Percentiles rank a stretch among this genome's conserved stretches.
Evolutionary conservation across 2,888 invertebrate genomes (phyloP).

Genomic region (Apotomis betuletana): DNA sequence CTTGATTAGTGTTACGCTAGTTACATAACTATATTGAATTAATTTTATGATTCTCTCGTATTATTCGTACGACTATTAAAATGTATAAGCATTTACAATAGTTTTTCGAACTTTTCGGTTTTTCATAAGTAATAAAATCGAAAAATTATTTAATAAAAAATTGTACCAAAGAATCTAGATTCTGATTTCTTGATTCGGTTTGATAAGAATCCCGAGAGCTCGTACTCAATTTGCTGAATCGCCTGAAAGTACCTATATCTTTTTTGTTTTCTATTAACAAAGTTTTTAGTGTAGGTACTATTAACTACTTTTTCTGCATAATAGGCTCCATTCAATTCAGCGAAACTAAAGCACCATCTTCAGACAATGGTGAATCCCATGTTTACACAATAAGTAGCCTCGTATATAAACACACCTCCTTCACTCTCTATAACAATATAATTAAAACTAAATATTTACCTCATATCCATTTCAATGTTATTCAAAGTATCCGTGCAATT

Average conservation of each 20-base stretch:
- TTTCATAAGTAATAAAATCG: no score
- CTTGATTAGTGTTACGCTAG: not conserved
- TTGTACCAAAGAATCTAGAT: no score
- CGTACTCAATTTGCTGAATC: no score
- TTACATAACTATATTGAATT: not conserved
- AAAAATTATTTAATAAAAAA: no score
- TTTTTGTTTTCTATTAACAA: not conserved
- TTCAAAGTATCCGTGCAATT: slow-evolving; percentile 56
- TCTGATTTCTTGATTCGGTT: no score
- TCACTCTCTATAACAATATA: not conserved
- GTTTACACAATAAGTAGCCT: slow-evolving; percentile 4
- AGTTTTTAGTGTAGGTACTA: not conserved
- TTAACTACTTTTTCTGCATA: not conserved
- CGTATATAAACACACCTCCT: slow-evolving; percentile 2
- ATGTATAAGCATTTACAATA: no score
- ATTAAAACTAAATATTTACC: slow-evolving; percentile 60
- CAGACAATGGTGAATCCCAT: slow-evolving; percentile 21
- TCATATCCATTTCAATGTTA: slow-evolving; percentile 63
- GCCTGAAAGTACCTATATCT: no score
- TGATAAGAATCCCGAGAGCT: no score
- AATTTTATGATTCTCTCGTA: no score
- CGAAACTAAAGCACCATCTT: slow-evolving; percentile 14
- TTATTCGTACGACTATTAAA: no score
- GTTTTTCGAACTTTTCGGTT: no score
- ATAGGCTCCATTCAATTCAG: slow-evolving; percentile 1